phyloP scores from a whole-genome alignment of 2,797 vertebrate species.

The Anniella stebbinsi region DNA sequence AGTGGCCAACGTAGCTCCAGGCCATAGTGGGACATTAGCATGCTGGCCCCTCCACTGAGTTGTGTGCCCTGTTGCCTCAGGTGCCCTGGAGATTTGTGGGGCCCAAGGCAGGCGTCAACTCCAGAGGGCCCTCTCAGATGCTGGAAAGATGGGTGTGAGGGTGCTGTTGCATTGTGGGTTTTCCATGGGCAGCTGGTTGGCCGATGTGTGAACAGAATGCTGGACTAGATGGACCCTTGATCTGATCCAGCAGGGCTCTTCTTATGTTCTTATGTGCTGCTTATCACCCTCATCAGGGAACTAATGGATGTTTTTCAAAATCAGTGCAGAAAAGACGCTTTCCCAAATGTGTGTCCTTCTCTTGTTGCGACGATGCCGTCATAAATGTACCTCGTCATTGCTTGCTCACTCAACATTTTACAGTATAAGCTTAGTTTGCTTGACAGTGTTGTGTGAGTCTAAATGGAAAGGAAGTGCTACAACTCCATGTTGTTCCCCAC shows the following conservation, averaged over 20 bases:
- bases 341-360: not conserved
- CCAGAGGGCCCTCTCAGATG: not conserved
- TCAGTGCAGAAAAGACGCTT: not conserved
- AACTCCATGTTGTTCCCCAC: not conserved
- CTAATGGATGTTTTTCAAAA: not conserved
- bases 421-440: not conserved
- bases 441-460: not conserved
- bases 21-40: too few species aligned
- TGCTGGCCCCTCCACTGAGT: not conserved
- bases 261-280: not conserved
- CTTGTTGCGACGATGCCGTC: not conserved
- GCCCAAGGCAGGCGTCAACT: not conserved
- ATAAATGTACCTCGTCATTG: not conserved
- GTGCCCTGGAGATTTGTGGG: not conserved
- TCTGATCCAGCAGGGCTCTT: too few species aligned
- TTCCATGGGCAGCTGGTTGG: too few species aligned
- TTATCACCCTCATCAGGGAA: not conserved
- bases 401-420: not conserved
- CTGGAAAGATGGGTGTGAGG: too few species aligned
- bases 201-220: too few species aligned
- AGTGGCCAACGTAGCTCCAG: too few species aligned
- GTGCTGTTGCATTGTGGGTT: too few species aligned
- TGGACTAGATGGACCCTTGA: too few species aligned
- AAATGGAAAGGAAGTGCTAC: constrained; percentile 6
- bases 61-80: not conserved